These are phyloP conservation scores for Coptotermes formosanus DNA, from an alignment of 1,140 invertebrate genomes.

Conservation along the genomic window DNA sequence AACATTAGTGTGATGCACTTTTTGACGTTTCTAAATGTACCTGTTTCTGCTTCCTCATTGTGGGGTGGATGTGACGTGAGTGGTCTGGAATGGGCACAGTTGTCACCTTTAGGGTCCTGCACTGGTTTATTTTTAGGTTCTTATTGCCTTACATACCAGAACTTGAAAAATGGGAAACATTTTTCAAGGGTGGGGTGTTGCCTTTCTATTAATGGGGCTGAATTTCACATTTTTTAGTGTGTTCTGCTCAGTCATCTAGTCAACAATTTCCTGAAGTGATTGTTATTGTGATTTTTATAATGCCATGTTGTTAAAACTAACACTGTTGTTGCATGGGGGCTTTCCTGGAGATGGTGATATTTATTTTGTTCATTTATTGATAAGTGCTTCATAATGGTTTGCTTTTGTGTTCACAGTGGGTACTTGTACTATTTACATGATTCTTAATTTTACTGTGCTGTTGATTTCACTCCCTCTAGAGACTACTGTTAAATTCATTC, in stretches of 20 bases:
- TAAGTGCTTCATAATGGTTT: background rate
- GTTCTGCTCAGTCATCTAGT: background rate
- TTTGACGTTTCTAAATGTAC: background rate
- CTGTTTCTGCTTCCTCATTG: background rate
- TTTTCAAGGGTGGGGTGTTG: background rate
- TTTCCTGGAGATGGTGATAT: background rate
- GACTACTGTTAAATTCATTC: too few species aligned
- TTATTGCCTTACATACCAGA: background rate
- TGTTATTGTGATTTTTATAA: too few species aligned
- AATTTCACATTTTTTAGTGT: background rate
- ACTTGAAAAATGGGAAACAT: background rate
- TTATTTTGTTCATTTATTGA: background rate
- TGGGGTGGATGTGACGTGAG: background rate
- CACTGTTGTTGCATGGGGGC: background rate
- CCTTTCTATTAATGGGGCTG: background rate
- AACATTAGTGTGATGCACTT: background rate
- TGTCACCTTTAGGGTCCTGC: constrained; percentile 3
- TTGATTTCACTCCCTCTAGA: too few species aligned
- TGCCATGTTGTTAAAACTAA: background rate
- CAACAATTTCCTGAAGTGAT: too few species aligned
- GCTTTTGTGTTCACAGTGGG: background rate
- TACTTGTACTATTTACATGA: too few species aligned
- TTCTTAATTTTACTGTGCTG: too few species aligned
- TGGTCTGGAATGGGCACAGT: constrained; percentile 3
- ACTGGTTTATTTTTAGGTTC: background rate